These are phyloP conservation scores for Myotis davidii DNA, from an alignment of 2,113 vertebrate species.

Conservation along the genomic window DNA sequence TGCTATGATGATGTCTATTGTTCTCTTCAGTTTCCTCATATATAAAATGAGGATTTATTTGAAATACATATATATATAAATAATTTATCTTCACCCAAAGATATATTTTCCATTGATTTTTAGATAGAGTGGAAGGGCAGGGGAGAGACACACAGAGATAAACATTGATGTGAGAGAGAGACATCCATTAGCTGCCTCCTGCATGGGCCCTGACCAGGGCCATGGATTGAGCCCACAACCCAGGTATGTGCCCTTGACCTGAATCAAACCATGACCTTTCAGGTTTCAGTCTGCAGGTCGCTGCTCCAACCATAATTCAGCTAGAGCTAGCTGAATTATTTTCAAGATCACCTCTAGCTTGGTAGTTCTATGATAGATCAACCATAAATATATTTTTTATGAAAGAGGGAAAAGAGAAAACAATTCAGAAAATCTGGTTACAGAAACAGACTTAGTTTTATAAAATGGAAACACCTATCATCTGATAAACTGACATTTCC, in stretches of 20 bases:
- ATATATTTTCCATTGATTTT: too few relatives aligned
- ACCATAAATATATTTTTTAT: conserved; percentile 55
- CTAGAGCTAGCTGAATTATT: background rate
- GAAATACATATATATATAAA: background rate
- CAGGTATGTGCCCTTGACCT: background rate
- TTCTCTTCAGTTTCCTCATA: background rate
- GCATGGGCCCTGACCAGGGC: too few relatives aligned
- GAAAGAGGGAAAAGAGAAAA: background rate
- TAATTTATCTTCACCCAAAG: background rate
- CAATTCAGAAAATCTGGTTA: background rate
- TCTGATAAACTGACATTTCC: background rate
- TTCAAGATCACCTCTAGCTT: conserved; percentile 3
- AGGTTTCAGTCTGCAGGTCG: too few relatives aligned
- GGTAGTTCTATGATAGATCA: conserved; percentile 14
- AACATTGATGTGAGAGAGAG: background rate
- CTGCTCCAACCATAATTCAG: too few relatives aligned
- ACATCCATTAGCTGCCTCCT: background rate
- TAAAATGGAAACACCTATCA: background rate
- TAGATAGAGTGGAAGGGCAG: background rate
- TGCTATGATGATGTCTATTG: background rate
- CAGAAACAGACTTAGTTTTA: conserved; percentile 18
- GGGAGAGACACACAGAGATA: background rate
- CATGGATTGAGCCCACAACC: background rate
- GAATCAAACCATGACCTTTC: background rate
- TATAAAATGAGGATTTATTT: conserved; percentile 7